A percentile compares a stretch with the other conserved stretches of the same genome.
Conservation (phyloP, 2,888 invertebrate species). For the Schrankia costaestrigalis region DNA sequence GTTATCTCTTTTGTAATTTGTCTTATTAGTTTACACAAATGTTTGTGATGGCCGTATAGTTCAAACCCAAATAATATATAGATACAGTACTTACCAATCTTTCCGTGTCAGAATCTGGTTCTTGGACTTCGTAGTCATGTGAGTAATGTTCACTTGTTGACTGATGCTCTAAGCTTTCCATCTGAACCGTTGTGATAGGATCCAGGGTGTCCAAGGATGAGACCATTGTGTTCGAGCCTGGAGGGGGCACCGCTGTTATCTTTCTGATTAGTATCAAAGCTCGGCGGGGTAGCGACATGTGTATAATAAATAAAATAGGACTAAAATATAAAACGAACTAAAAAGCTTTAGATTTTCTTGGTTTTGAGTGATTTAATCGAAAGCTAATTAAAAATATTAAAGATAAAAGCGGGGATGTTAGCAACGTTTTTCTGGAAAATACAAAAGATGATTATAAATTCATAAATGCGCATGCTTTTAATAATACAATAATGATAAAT, state of each 20-base stretch:
- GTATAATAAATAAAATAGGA: constrained; percentile 14
- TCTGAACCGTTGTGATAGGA: constrained; percentile 74
- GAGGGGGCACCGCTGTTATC: constrained; percentile 76
- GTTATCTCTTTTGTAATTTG: no score
- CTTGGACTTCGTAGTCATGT: constrained; percentile 72
- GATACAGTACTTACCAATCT: constrained; percentile 68
- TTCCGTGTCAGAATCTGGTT: constrained; percentile 74
- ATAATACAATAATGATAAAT: constrained; percentile 3
- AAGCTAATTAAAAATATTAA: constrained; percentile 13
- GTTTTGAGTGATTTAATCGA: constrained; percentile 11
- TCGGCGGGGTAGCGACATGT: constrained; percentile 56
- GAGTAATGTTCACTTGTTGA: constrained; percentile 71
- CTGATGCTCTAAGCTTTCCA: constrained; percentile 73
- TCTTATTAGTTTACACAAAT: no score
- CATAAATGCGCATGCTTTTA: constrained; percentile 6
- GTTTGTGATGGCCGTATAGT: no score
- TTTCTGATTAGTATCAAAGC: constrained; percentile 76
- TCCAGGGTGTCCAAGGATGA: constrained; percentile 87
- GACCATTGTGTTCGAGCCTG: constrained; percentile 91
- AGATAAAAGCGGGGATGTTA: constrained; percentile 41
- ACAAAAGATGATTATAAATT: constrained; percentile 24
- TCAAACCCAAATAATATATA: no score
- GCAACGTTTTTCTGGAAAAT: constrained; percentile 39
- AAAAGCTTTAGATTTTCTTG: no score
- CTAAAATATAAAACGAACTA: constrained; percentile 5